Evolutionary conservation across 2,113 vertebrate species (phyloP).

Genomic region (Lota lota): DNA sequence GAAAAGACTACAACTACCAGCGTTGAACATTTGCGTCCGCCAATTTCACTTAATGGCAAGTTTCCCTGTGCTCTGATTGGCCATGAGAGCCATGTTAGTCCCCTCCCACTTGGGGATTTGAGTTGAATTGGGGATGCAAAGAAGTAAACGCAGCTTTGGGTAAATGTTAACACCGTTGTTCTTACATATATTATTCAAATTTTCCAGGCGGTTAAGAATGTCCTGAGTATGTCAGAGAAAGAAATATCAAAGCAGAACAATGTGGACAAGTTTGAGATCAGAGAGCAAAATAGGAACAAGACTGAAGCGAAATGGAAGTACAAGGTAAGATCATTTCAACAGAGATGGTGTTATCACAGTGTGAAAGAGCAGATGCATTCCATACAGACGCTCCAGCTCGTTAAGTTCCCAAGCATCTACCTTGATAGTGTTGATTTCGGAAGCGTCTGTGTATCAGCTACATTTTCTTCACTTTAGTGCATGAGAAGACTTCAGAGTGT

Average conservation of each 20-base stretch:
- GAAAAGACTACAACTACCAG: not conserved
- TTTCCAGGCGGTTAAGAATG: conserved; percentile 83
- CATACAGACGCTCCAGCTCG: no score
- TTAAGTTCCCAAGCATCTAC: no score
- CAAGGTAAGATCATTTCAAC: conserved; percentile 79
- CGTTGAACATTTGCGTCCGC: not conserved
- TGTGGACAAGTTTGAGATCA: conserved; percentile 87
- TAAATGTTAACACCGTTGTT: not conserved
- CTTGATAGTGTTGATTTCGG: no score
- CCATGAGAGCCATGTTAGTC: no score
- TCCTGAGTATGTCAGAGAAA: conserved; percentile 83
- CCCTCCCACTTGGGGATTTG: not conserved
- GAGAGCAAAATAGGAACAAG: conserved; percentile 96
- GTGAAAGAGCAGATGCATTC: conserved; percentile 4
- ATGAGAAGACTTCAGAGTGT: no score
- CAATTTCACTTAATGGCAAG: not conserved
- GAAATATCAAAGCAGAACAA: conserved; percentile 86
- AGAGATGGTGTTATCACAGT: not conserved
- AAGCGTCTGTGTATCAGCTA: no score
- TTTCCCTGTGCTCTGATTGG: not conserved
- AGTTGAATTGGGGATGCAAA: not conserved
- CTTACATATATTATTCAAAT: conserved; percentile 6
- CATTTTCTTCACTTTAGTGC: no score
- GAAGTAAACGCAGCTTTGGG: not conserved
- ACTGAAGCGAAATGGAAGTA: conserved; percentile 98